These are phyloP conservation scores for Seira sanloemensis DNA, from an alignment of 2,888 invertebrate genomes.

Conservation along the genomic window DNA sequence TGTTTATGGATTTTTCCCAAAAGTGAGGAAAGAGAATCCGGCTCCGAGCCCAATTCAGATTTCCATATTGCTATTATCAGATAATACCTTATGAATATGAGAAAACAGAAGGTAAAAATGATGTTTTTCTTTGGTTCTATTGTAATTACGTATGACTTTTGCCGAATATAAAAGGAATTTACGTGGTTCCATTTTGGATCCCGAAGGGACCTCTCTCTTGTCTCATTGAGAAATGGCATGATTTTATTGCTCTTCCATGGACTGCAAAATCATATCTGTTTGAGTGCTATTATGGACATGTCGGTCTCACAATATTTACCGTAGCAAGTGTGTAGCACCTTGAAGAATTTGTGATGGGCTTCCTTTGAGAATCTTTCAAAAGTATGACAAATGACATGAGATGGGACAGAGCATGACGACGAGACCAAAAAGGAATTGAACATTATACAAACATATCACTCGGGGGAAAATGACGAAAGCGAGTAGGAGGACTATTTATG, in stretches of 20 bases:
- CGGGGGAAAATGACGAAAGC: conserved; percentile 3
- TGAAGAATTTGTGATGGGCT: not conserved
- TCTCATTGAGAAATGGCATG: not conserved
- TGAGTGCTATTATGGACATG: not conserved
- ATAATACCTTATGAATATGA: not conserved
- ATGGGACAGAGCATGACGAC: not conserved
- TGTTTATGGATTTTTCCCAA: not conserved
- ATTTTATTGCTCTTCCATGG: not conserved
- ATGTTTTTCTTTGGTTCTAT: not conserved
- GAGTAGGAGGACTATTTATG: not conserved
- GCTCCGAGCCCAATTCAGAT: not conserved
- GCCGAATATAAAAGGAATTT: not conserved
- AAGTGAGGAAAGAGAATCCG: conserved; percentile 32
- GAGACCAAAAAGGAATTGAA: not conserved
- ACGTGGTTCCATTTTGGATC: not conserved
- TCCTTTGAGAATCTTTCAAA: no score
- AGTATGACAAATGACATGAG: no score
- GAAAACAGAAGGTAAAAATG: not conserved
- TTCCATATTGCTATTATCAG: not conserved
- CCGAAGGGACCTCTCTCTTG: conserved; percentile 4
- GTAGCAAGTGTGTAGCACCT: not conserved
- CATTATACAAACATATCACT: not conserved
- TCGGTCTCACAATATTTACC: not conserved
- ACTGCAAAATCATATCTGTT: not conserved
- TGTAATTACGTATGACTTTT: conserved; percentile 19